A percentile compares a stretch with the other conserved stretches of the same genome.
phyloP scores from a whole-genome alignment of 2,797 vertebrate species.

The Chelonia mydas region DNA sequence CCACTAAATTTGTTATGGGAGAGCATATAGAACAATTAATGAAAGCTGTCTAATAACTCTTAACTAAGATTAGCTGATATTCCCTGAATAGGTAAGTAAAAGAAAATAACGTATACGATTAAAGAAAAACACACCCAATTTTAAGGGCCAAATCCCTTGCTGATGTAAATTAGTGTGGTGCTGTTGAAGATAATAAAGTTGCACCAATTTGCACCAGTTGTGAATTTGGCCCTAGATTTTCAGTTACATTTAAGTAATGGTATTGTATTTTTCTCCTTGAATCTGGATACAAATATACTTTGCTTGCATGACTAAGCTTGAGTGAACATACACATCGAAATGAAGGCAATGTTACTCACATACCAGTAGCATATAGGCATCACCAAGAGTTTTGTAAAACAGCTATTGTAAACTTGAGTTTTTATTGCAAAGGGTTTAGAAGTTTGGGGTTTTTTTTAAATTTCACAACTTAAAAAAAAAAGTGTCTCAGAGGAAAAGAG shows the following conservation, averaged over 20 bases:
- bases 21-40: background rate
- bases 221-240: background rate
- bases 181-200: background rate
- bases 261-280: background rate
- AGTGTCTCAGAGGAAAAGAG: background rate
- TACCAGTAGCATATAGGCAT: background rate
- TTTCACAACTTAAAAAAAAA: background rate
- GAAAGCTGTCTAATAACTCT: background rate
- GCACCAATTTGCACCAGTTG: background rate
- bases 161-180: background rate
- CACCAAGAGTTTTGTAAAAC: background rate
- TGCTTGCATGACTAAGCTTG: background rate
- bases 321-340: background rate
- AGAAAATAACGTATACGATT: background rate
- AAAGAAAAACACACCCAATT: background rate
- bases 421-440: background rate
- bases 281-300: background rate
- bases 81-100: background rate
- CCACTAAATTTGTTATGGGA: background rate
- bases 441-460: background rate
- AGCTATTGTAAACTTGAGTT: background rate
- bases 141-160: background rate
- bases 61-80: background rate
- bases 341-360: background rate
- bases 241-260: background rate